Base-by-base conservation (phyloP, 2,113 vertebrate genomes). In the Phyllostomus discolor region DNA sequence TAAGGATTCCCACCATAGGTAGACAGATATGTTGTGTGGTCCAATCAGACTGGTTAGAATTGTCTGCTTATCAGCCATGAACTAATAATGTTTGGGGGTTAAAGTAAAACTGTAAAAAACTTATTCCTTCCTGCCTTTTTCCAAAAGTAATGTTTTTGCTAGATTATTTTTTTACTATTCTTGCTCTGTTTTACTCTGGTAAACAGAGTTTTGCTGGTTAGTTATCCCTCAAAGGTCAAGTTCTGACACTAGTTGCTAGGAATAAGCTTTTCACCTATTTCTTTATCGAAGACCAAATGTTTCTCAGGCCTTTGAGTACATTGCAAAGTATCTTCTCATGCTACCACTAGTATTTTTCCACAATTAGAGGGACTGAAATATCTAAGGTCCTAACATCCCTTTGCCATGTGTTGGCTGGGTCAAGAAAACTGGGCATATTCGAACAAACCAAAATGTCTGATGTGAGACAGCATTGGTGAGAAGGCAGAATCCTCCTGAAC, bases 1-100 rank as follows among this genome's bases (percentile, higher is more conserved):
- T 46, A 3, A 87, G 2, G 15, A 20, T 54, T 73, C 33, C 31
- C 16, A 31, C 1, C 0, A 35, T 2, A 4, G 22, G 1, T 0
- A 41, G 33, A 78, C 4, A 43, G 41, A 54, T 33, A 7, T 22
- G 4, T 15, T 43, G 2, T 54, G 11, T 0, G 12, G 38, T 33
- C 26, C 1, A 38, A 8, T 43, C 80, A 81, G 22, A 52, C 15
- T 66, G 6, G 12, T 83, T 66, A 48, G 52, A 66, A 83, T 2
- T 31, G 16, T 62, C 24, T 70, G 26, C 75, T 66, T 20, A 67
- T 66, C 64, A 22, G 67, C 41, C 22, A 38, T 15, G 20, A 91
- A 46, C 1, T 52, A 43, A 69, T 10, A 31, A 24, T 4, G 5
- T 90, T 75, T 67, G 1, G 4, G 10, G 31, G 6, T 28, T 90